A percentile compares a stretch with the other conserved stretches of the same genome.
Conservation (phyloP, 1,140 invertebrate genomes). For the Zaprionus gabonicus region DNA sequence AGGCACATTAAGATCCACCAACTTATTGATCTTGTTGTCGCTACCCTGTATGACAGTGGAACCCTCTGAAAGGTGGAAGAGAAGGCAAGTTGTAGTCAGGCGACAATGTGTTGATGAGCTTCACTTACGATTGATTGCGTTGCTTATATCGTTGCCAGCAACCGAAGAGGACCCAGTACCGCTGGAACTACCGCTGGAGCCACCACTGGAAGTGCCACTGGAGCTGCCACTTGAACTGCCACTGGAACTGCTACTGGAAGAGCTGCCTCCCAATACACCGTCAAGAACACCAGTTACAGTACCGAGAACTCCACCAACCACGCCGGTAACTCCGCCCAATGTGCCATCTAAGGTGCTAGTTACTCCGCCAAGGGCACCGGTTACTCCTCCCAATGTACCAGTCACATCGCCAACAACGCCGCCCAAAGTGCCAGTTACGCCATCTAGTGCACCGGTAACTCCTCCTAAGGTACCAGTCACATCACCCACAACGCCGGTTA, state of each 20-base stretch:
- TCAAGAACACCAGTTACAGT: neutral
- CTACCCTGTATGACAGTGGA: neutral
- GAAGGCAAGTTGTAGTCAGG: neutral
- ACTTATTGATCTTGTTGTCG: neutral
- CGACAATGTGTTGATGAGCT: neutral
- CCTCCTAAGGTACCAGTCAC: no score
- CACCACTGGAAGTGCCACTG: neutral
- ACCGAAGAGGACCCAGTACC: neutral
- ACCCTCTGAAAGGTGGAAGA: neutral
- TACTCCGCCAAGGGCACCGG: no score
- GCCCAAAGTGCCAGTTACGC: no score
- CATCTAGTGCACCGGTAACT: no score
- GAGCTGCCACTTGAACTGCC: neutral
- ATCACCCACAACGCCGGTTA: no score
- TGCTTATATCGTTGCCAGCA: neutral
- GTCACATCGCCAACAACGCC: no score
- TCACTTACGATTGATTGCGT: neutral
- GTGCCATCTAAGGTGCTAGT: neutral
- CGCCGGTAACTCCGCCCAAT: neutral
- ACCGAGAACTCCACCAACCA: no score
- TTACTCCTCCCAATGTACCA: no score
- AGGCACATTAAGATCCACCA: neutral
- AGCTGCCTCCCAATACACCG: conserved; percentile 12
- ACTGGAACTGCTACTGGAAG: neutral
- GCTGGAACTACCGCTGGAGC: neutral